Base-by-base conservation (phyloP, 2,113 vertebrate genomes). In the Camarhynchus parvulus region DNA sequence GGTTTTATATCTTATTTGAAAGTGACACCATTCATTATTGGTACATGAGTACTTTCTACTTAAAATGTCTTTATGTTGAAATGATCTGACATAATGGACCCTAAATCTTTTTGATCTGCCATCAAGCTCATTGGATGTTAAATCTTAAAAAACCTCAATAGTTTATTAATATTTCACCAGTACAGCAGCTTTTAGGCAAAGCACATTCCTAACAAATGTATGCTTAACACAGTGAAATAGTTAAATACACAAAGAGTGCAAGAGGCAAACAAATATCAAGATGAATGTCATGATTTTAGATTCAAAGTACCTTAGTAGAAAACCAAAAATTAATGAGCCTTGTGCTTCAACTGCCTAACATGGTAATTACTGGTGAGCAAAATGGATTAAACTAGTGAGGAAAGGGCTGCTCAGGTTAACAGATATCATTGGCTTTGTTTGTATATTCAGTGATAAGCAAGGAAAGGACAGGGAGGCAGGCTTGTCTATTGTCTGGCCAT, bases 81-180 rank as follows among this genome's bases (percentile, higher is more conserved):
- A 79, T 75, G 31, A 78, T 66, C 78, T 44, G 44, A 64, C 68
- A 55, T 83, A 76, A 93, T 19, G 15, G 76, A 69, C 53, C 61
- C 52, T 75, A 92, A 78, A 84, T 82, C 44, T 79, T 84, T 91
- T 56, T 63, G 10, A 62, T 87, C 46, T 62, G 63, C 50, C 85
- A 53, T 76, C 80, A 56, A 78, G 23, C 35, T 85, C 58, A 41
- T 5, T 76, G 73, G 49, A 95, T 3, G 1, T 55, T 75, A 87
- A 28, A 72, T 70, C 73, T 87, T 72, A 17, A 59, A 92, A 94
- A 90, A 79, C 4, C n/a, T 78, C 44, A 52, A 33, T 41, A 82
- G 58, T 85, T 95, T 78, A 89, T 83, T 84, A 64, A 37, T 87
- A 90, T 92, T 92, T 91, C 59, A 87, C 35, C 55, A 92, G 64